Conservation (phyloP, 2,888 invertebrate species). For the Laothoe populi region DNA sequence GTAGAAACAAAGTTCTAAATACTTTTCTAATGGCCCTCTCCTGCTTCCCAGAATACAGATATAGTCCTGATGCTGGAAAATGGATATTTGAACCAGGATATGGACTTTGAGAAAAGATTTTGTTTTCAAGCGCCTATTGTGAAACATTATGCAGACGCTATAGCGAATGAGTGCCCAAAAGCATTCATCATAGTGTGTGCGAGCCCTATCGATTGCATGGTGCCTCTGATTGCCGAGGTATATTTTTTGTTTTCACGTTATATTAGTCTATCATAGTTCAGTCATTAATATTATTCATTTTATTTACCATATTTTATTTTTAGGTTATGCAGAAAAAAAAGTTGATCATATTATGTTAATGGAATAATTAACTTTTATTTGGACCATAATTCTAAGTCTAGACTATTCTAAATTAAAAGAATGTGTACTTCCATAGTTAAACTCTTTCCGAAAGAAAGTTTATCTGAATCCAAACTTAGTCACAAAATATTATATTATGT, state of each 20-base stretch:
- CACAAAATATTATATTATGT: neutral
- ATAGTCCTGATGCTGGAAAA: conserved; percentile 75
- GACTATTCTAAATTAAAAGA: too few relatives aligned
- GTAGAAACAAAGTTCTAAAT: neutral
- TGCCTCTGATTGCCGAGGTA: conserved; percentile 80
- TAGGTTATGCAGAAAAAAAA: too few relatives aligned
- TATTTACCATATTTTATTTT: too few relatives aligned
- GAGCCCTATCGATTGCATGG: conserved; percentile 82
- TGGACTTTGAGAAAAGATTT: conserved; percentile 67
- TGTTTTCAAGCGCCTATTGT: conserved; percentile 69
- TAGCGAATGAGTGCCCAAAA: conserved; percentile 81
- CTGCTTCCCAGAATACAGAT: conserved; percentile 63
- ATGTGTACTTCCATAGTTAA: too few relatives aligned
- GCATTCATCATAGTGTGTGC: conserved; percentile 81
- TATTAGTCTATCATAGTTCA: neutral
- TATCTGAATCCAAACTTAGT: too few relatives aligned
- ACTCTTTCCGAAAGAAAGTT: too few relatives aligned
- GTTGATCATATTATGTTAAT: too few relatives aligned
- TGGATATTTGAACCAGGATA: conserved; percentile 54
- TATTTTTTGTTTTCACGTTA: neutral
- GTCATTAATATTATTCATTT: too few relatives aligned
- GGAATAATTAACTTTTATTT: too few relatives aligned
- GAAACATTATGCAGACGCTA: conserved; percentile 74
- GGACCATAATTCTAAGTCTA: too few relatives aligned
- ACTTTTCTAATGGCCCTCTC: conserved; percentile 14